phyloP scores from a whole-genome alignment of 2,888 invertebrate species.

The Yponomeuta malinellus region DNA sequence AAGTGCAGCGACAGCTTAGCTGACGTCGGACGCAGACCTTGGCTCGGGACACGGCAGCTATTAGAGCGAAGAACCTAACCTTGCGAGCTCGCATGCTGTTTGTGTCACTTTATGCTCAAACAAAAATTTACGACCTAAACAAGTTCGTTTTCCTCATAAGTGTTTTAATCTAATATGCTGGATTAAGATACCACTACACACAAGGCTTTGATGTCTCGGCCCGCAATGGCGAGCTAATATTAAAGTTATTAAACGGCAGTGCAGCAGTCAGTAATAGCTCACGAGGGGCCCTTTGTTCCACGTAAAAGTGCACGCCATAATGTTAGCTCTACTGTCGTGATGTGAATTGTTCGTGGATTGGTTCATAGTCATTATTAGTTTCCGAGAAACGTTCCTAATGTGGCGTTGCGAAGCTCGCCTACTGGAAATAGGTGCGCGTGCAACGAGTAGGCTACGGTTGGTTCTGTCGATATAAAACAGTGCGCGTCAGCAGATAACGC shows the following conservation, averaged over 20 bases:
- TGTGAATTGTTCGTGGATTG: constrained; percentile 23
- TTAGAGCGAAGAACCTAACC: constrained; percentile 61
- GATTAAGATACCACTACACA: neutral
- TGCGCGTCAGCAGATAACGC: neutral
- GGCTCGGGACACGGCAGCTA: constrained; percentile 58
- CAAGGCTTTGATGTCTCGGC: neutral
- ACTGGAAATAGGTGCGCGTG: constrained; percentile 5
- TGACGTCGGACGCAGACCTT: constrained; percentile 67
- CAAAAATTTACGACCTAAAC: neutral
- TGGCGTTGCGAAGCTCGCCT: neutral
- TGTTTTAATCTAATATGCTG: neutral
- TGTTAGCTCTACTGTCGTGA: constrained; percentile 36
- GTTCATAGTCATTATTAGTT: constrained; percentile 37
- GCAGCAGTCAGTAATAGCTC: constrained; percentile 28
- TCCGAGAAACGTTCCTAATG: constrained; percentile 34
- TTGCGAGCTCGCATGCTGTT: constrained; percentile 34
- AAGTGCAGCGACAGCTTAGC: constrained; percentile 40
- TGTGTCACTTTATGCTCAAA: constrained; percentile 4
- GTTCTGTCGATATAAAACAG: neutral
- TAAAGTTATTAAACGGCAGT: constrained; percentile 15
- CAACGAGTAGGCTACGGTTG: neutral
- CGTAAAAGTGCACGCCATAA: constrained; percentile 36
- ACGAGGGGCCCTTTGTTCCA: constrained; percentile 40
- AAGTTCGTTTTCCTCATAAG: neutral
- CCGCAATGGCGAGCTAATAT: neutral